phyloP scores from a whole-genome alignment of 1,140 invertebrate genomes.

The Bombus vancouverensis region DNA sequence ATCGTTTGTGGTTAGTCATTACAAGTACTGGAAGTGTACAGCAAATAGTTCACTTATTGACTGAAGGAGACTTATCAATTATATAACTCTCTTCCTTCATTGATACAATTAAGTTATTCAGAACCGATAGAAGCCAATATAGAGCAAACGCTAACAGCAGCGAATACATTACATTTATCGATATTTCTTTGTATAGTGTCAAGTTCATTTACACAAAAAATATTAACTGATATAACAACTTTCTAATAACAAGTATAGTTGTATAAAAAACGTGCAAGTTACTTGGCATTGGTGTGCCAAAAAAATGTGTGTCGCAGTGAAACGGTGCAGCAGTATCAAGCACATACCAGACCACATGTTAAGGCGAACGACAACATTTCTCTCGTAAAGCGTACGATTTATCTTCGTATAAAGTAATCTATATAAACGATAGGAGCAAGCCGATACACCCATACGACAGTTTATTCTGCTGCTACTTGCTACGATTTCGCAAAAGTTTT shows the following conservation, averaged over 20 bases:
- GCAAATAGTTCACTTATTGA: background rate
- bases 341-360: background rate
- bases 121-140: background rate
- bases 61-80: constrained; percentile 25
- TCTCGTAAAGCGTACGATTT: constrained; percentile 9
- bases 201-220: background rate
- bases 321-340: background rate
- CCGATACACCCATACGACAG: background rate
- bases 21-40: background rate
- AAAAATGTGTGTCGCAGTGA: background rate
- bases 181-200: too few species aligned
- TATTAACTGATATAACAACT: too few species aligned
- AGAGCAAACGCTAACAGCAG: background rate
- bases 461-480: constrained; percentile 6
- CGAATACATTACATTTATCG: too few species aligned
- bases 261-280: background rate
- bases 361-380: constrained; percentile 4
- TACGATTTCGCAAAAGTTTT: background rate
- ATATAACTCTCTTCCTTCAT: background rate
- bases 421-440: constrained; percentile 13
- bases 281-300: background rate
- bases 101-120: constrained; percentile 24
- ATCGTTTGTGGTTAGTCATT: background rate
- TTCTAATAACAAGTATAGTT: too few species aligned
- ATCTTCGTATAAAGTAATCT: constrained; percentile 18